Evolutionary conservation across 1,140 invertebrate species (phyloP).

Genomic region (Colletes gigas): DNA sequence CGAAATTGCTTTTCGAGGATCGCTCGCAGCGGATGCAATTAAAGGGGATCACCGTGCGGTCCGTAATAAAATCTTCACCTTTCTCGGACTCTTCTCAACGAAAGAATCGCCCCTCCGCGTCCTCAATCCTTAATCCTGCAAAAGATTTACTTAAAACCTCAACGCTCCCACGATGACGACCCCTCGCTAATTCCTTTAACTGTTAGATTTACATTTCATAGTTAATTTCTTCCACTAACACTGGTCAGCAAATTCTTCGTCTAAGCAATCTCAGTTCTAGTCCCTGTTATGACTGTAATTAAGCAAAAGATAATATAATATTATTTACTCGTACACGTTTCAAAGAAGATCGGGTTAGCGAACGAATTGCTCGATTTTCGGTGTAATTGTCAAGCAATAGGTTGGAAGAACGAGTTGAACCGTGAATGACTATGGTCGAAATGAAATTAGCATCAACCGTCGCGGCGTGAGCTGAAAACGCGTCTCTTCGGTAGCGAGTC

Average conservation of each 20-base stretch:
- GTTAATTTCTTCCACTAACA: too few species aligned
- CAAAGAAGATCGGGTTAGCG: not conserved
- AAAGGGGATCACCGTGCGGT: conserved; percentile 23
- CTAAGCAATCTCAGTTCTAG: too few species aligned
- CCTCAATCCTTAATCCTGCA: not conserved
- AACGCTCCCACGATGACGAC: not conserved
- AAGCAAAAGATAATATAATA: too few species aligned
- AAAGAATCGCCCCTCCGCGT: not conserved
- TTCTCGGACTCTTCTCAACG: not conserved
- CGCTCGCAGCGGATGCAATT: conserved; percentile 18
- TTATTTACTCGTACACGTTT: too few species aligned
- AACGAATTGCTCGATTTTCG: not conserved
- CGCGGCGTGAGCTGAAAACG: not conserved
- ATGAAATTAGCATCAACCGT: not conserved
- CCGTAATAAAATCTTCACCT: conserved; percentile 30
- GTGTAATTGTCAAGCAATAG: not conserved
- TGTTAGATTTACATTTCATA: not conserved
- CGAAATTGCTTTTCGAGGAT: conserved; percentile 41
- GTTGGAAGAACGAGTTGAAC: not conserved
- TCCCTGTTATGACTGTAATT: too few species aligned
- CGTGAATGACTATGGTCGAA: not conserved
- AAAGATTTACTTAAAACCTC: not conserved
- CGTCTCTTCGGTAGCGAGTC: not conserved
- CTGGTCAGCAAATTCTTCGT: too few species aligned
- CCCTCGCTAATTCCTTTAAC: not conserved